These are phyloP conservation scores for Rostratula benghalensis DNA, from an alignment of 2,113 vertebrate species.

Conservation along the genomic window DNA sequence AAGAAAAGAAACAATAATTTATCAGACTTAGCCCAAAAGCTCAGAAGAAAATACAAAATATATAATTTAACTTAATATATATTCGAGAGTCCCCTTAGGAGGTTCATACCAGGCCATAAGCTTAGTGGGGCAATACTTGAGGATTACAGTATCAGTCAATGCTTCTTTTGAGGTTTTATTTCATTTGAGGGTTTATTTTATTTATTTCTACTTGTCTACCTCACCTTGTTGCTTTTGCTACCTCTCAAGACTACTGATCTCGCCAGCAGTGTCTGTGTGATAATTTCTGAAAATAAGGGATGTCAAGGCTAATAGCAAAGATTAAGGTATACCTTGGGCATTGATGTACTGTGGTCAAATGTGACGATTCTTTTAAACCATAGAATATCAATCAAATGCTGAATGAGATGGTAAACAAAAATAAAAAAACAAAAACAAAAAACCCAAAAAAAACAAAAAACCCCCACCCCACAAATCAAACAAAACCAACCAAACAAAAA, in stretches of 20 bases:
- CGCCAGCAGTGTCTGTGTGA: neutral
- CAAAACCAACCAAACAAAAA: too few species aligned
- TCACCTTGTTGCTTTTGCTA: neutral
- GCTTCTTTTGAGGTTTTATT: neutral
- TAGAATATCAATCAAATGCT: neutral
- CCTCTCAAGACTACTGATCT: neutral
- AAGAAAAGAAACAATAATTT: neutral
- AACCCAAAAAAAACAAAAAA: too few species aligned
- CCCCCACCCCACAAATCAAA: too few species aligned
- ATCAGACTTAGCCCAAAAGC: neutral
- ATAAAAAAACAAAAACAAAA: neutral
- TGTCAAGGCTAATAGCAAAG: neutral
- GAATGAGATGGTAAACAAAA: neutral
- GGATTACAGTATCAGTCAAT: neutral
- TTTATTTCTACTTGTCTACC: neutral
- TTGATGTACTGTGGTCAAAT: neutral
- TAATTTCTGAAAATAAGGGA: neutral
- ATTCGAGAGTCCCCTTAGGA: neutral
- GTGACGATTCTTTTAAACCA: neutral
- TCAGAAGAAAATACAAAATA: neutral
- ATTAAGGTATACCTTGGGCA: neutral
- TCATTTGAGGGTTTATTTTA: neutral
- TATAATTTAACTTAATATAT: neutral
- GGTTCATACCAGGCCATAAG: neutral
- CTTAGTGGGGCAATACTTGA: neutral